phyloP scores from a whole-genome alignment of 2,797 vertebrate species.

The Tamandua tetradactyla region DNA sequence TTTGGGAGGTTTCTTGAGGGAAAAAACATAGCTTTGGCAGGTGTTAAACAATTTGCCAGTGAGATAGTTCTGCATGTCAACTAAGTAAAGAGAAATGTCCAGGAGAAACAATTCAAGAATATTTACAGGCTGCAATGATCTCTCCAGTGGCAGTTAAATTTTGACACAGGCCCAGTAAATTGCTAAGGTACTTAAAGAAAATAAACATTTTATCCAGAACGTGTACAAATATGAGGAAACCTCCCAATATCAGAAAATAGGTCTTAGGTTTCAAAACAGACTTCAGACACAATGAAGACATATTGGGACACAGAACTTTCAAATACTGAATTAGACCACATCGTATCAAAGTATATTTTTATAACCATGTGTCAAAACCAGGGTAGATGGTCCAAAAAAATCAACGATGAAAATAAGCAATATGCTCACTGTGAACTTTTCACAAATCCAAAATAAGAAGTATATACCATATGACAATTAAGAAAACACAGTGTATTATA shows the following conservation, averaged over 20 bases:
- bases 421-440: neutral
- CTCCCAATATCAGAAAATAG: neutral
- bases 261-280: neutral
- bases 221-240: neutral
- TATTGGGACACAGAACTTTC: neutral
- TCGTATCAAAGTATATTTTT: neutral
- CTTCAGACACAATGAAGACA: neutral
- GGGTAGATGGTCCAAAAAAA: neutral
- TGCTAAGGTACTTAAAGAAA: neutral
- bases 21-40: neutral
- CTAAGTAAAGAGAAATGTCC: slow-evolving; percentile 24
- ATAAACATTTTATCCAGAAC: neutral
- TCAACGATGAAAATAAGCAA: neutral
- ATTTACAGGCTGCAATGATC: slow-evolving; percentile 22
- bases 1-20: slow-evolving; percentile 6
- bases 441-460: neutral
- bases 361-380: neutral
- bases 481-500: neutral
- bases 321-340: neutral
- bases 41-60: slow-evolving; percentile 39
- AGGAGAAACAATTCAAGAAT: slow-evolving; percentile 42
- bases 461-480: slow-evolving; percentile 2
- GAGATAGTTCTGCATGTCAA: neutral
- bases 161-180: neutral
- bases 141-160: neutral